Evolutionary conservation across 2,888 invertebrate genomes (phyloP), one percentile per base, ranked within the genome.

Genomic region (Mycalesis mineus): DNA sequence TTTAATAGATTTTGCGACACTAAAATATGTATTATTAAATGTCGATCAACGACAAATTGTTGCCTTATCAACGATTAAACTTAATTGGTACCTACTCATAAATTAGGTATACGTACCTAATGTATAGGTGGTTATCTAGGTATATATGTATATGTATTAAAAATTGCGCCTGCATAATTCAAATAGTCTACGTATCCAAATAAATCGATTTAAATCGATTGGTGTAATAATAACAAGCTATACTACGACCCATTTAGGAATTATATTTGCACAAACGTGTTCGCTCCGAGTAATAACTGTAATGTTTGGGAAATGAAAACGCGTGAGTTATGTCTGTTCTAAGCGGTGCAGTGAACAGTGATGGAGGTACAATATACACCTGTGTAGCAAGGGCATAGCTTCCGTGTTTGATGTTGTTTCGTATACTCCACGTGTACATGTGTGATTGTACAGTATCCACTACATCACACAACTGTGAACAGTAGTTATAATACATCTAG

Each of bases 381-480:
- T 75, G 76, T 75, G 76, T 74, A 71, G 65, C 70, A 57, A 63
- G 60, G 62, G 57, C 64, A 67, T 71, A 68, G 80, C 79, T 87
- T 85, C 87, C 84, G 82, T 78, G 81, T 84, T 84, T 75, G 77
- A 82, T 82, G 80, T 82, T 82, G 80, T 82, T 83, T 82, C 65
- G 77, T 84, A 80, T 72, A 74, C 72, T 67, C 72, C 64, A 69
- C 64, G 63, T 68, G 65, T 64, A 61, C 63, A 54, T 55, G 62
- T 63, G 63, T 51, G 28, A 51, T 51, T 63, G 63, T 47, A 33
- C 3, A 13, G 31, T 62, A 62, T 60, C 53, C 63, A 63, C 60
- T 64, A 61, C 36, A 36, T 11, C 11, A 36, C 36, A 36, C 11
- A 36, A 36, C 11, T 31, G 31, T 62, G 61, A 56, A 49, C 64